phyloP scores from a whole-genome alignment of 2,113 vertebrate genomes.

The Ammodramus savannarum region DNA sequence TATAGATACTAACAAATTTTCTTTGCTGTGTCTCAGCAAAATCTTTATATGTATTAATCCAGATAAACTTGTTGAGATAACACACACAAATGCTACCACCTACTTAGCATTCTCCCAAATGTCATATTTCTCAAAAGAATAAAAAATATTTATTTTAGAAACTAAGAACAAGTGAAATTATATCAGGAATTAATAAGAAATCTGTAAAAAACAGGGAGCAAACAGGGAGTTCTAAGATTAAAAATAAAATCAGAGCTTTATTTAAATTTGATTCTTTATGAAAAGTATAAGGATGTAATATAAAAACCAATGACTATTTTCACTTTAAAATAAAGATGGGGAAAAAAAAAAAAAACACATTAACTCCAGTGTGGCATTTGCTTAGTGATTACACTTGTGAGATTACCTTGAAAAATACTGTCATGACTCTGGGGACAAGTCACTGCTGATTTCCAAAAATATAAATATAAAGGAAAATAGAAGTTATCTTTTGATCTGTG shows the following conservation, averaged over 20 bases:
- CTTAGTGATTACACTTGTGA: constrained; percentile 1
- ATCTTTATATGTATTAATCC: not conserved
- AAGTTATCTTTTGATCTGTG: not conserved
- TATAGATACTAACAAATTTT: not conserved
- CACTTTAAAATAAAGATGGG: not conserved
- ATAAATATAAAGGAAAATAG: constrained; percentile 28
- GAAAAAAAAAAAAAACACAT: not conserved
- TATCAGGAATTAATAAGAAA: not conserved
- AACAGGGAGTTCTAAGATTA: not conserved
- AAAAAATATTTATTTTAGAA: not conserved
- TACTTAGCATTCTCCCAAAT: not conserved
- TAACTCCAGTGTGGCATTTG: not conserved
- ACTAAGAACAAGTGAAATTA: not conserved
- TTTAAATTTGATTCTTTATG: not conserved
- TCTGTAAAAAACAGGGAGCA: not conserved
- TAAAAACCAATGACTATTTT: constrained; percentile 9
- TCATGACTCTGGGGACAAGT: not conserved
- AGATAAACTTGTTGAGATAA: not conserved
- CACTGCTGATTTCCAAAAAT: constrained; percentile 17
- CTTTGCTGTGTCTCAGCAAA: not conserved
- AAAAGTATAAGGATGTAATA: not conserved
- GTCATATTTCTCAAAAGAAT: not conserved
- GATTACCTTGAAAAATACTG: constrained; percentile 2
- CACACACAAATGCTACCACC: not conserved
- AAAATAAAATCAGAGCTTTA: constrained; percentile 14